Evolutionary conservation across 2,797 vertebrate species (phyloP), one percentile per base, ranked within the genome.

Genomic region (Vireo griseus): DNA sequence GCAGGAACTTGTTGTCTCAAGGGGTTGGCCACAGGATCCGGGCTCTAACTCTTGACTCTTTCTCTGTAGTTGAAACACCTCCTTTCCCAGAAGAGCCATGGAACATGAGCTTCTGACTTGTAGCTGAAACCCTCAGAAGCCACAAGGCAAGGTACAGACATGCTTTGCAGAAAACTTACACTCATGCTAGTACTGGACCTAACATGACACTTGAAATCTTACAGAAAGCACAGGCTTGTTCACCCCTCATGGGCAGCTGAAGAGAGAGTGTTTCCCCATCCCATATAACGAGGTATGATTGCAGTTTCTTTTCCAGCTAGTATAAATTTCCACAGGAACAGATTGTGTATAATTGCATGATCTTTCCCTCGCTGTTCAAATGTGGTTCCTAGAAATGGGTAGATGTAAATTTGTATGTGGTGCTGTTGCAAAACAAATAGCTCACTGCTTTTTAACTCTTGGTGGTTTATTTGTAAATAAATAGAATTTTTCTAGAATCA

Each of bases 111-210:
- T 88, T 83, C 65, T 80, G 40, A 61, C 44, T 76, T 51, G 65
- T 59, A 48, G 45, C 31, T 80, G 86, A 94, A 94, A 84, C 44
- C 57, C 48, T 69, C 65, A 80, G 73, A 65, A 94, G 22, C 80
- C 76, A 71, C 68, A 74, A 33, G 51, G 73, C 1, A 83, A 88
- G 48, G 74, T 2, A 2, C 7, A 92, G 39, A 55, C 4, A 5
- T 21, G 8, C 18, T 88, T 83, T 26, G 39, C 17, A 76, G 68
- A 55, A 57, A 91, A 76, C 11, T 65, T 68, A 28, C 2, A 15
- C 6, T 90, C n/a, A 7, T 72, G 54, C 62, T 55, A 61, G 28
- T 76, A 42, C 39, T 85, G 72, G 54, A n/a, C 50, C 68, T 37
- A 42, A 75, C 51, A 45, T 19, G 31, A 48, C 65, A 25, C 51